These are phyloP conservation scores for Cheilosia pagana DNA, from an alignment of 2,888 invertebrate genomes.

Conservation along the genomic window DNA sequence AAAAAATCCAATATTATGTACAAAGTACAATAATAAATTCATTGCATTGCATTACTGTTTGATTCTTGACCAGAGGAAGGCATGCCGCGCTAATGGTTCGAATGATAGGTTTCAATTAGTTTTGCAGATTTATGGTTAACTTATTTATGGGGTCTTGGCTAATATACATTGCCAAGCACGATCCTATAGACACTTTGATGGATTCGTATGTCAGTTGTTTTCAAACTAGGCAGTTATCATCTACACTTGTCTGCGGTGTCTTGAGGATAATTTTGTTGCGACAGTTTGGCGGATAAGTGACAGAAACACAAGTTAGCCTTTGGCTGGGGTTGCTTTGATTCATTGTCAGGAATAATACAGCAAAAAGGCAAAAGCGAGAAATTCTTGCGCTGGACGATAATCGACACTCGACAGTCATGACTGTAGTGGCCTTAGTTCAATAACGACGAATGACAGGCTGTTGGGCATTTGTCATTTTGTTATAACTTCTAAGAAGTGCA, in stretches of 20 bases:
- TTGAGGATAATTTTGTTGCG: neutral
- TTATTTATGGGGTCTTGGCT: slow-evolving; percentile 46
- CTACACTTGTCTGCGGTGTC: neutral
- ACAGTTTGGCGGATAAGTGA: neutral
- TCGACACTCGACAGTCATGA: slow-evolving; percentile 10
- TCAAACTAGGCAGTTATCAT: slow-evolving; percentile 17
- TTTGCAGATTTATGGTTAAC: slow-evolving; percentile 55
- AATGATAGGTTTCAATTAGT: slow-evolving; percentile 50
- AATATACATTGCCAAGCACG: slow-evolving; percentile 27
- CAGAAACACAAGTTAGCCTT: slow-evolving; percentile 9
- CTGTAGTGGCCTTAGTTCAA: slow-evolving; percentile 18
- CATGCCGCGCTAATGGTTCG: slow-evolving; percentile 24
- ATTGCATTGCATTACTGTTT: slow-evolving; percentile 2
- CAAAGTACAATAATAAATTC: no score
- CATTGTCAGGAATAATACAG: neutral
- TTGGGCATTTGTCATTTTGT: slow-evolving; percentile 43
- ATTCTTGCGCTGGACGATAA: neutral
- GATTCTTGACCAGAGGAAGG: slow-evolving; percentile 13
- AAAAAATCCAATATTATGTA: slow-evolving; percentile 30
- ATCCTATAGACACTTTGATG: slow-evolving; percentile 29
- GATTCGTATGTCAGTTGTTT: slow-evolving; percentile 25
- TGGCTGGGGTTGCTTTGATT: neutral
- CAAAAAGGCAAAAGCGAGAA: slow-evolving; percentile 1
- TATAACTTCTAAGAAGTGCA: slow-evolving; percentile 40
- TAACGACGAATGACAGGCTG: neutral